Evolutionary conservation across 2,113 vertebrate genomes (phyloP).

Genomic region (Oxyruncus cristatus): DNA sequence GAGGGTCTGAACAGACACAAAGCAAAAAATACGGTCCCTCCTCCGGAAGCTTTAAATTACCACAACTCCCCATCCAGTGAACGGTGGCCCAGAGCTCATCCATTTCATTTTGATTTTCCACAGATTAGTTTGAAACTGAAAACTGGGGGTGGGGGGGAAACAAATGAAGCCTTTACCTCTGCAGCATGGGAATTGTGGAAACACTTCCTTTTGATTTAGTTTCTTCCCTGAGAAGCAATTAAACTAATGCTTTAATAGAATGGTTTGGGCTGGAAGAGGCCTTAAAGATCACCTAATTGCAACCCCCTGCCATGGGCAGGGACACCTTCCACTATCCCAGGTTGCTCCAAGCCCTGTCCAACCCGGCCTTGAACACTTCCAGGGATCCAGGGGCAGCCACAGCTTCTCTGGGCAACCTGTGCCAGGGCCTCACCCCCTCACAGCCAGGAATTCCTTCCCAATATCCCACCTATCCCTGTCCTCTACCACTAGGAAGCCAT

Average conservation of each 20-base stretch:
- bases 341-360: not conserved
- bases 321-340: not conserved
- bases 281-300: not conserved
- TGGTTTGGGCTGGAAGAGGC: not conserved
- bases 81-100: not conserved
- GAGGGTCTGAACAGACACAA: not conserved
- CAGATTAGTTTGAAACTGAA: not conserved
- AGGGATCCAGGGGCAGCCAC: not conserved
- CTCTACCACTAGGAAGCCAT: not conserved
- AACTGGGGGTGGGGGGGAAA: not conserved
- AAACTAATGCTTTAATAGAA: not conserved
- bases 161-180: not conserved
- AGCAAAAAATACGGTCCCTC: not conserved
- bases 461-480: not conserved
- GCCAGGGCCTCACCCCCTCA: not conserved
- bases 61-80: not conserved
- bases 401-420: not conserved
- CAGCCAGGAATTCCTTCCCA: not conserved
- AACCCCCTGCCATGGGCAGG: not conserved
- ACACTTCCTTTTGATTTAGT: not conserved
- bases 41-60: not conserved
- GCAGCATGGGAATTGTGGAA: not conserved
- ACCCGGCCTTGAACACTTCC: not conserved
- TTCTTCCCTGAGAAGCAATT: not conserved
- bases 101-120: not conserved